Evolutionary conservation across 92 coral and sea anemone species (phyloP).

Genomic region (Diadumene lineata): DNA sequence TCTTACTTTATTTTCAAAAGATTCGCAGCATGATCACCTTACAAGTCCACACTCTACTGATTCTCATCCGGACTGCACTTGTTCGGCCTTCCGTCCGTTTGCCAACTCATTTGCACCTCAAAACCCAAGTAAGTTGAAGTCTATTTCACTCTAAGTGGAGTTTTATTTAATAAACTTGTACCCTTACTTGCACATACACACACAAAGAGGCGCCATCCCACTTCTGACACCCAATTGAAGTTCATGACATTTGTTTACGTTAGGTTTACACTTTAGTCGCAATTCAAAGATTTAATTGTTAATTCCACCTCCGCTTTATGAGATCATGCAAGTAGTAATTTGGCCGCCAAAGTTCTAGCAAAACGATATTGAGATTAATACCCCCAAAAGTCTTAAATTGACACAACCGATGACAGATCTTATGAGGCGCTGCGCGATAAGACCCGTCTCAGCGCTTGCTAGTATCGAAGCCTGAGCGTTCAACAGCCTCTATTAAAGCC

Average conservation of each 20-base stretch:
- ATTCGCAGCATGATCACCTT: conserved; percentile 39
- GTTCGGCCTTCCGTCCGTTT: conserved; percentile 96
- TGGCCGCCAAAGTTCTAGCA: conserved; percentile 26
- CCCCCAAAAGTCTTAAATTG: conserved; percentile 46
- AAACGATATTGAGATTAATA: conserved; percentile 27
- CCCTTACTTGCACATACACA: conserved; percentile 17
- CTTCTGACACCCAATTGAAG: conserved; percentile 28
- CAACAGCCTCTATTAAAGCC: conserved; percentile 71
- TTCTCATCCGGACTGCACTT: conserved; percentile 81
- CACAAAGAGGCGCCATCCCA: conserved; percentile 29
- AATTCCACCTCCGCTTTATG: conserved; percentile 36
- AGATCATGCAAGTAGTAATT: conserved; percentile 11
- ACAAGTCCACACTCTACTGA: conserved; percentile 55
- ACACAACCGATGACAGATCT: conserved; percentile 72
- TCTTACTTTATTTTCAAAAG: conserved; percentile 48
- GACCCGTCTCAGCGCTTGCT: conserved; percentile 33
- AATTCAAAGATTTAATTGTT: conserved; percentile 34
- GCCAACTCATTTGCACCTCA: conserved; percentile 71
- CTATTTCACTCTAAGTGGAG: conserved; percentile 17
- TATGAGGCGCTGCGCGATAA: conserved; percentile 59
- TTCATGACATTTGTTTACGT: conserved; percentile 33
- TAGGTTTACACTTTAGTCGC: conserved; percentile 20
- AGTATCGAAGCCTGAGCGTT: conserved; percentile 49
- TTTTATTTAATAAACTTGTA: conserved; percentile 33
- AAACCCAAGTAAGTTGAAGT: conserved; percentile 40